phyloP scores from a whole-genome alignment of 2,797 vertebrate species.

The Liparis tanakae region DNA sequence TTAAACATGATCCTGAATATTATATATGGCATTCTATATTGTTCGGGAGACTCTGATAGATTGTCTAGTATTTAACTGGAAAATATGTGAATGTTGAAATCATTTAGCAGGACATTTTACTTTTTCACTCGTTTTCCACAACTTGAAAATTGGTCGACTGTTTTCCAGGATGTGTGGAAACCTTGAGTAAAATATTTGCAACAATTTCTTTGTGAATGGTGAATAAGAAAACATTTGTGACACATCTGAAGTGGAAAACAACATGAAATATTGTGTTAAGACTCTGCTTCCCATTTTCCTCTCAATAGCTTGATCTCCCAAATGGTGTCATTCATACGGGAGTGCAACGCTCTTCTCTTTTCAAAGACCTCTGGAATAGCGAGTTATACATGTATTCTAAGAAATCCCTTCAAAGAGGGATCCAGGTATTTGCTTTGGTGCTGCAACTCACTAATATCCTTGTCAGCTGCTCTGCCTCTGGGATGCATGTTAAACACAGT shows the following conservation, averaged over 20 bases:
- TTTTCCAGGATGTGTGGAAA: not conserved
- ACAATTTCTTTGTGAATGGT: slow-evolving; percentile 34
- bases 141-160: not conserved
- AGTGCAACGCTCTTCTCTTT: slow-evolving; percentile 29
- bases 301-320: slow-evolving; percentile 40
- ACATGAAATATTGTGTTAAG: slow-evolving; percentile 24
- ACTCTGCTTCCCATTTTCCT: slow-evolving; percentile 7
- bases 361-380: slow-evolving; percentile 56
- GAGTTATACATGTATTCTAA: slow-evolving; percentile 36
- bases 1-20: not conserved
- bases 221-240: slow-evolving; percentile 28
- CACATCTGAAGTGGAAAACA: slow-evolving; percentile 35
- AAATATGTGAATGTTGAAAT: not conserved
- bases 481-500: slow-evolving; percentile 49
- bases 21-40: not conserved
- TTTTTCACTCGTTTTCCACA: too few relatives aligned
- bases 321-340: slow-evolving; percentile 58
- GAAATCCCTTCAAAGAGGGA: slow-evolving; percentile 49
- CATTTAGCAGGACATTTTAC: not conserved
- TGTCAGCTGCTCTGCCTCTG: slow-evolving; percentile 39
- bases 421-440: slow-evolving; percentile 56
- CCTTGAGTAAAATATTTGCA: slow-evolving; percentile 31
- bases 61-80: not conserved
- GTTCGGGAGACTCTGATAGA: too few relatives aligned
- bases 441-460: slow-evolving; percentile 36